Conservation (phyloP, 64 coral and sea anemone genomes). For the Anthopleura sola region DNA sequence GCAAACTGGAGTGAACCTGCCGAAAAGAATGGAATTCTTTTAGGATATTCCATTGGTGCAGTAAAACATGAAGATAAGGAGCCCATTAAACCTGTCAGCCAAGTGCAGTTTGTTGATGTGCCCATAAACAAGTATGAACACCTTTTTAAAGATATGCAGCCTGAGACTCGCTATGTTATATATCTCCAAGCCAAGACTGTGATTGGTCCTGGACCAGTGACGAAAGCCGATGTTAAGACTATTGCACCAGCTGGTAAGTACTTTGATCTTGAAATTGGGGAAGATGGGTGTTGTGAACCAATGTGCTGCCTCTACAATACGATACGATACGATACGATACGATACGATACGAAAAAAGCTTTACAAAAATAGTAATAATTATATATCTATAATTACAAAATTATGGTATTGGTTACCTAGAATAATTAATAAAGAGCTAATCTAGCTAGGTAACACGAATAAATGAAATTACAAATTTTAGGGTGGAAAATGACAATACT, state of each 20-base stretch:
- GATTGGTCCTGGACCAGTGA: background rate
- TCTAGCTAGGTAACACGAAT: too few species aligned
- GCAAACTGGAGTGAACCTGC: constrained; percentile 27
- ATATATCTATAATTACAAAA: too few species aligned
- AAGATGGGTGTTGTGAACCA: too few species aligned
- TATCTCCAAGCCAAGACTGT: constrained; percentile 24
- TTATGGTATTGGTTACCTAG: too few species aligned
- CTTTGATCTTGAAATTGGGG: too few species aligned
- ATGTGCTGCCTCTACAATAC: too few species aligned
- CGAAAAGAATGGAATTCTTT: constrained; percentile 46
- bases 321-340: too few species aligned
- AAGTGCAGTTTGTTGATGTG: background rate
- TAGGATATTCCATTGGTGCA: constrained; percentile 20
- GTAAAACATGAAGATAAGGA: background rate
- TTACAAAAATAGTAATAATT: too few species aligned
- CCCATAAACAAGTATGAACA: background rate
- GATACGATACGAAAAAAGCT: too few species aligned
- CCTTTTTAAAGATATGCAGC: background rate
- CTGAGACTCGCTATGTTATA: constrained; percentile 25
- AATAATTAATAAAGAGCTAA: too few species aligned
- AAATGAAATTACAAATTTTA: too few species aligned
- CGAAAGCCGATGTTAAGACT: background rate
- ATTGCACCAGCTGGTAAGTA: constrained; percentile 25
- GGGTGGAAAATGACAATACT: too few species aligned
- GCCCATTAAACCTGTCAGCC: background rate